A percentile compares a stretch with the other conserved stretches of the same genome.
These are phyloP conservation scores for Bombus haemorrhoidalis DNA, from an alignment of 1,140 invertebrate species.

Conservation along the genomic window DNA sequence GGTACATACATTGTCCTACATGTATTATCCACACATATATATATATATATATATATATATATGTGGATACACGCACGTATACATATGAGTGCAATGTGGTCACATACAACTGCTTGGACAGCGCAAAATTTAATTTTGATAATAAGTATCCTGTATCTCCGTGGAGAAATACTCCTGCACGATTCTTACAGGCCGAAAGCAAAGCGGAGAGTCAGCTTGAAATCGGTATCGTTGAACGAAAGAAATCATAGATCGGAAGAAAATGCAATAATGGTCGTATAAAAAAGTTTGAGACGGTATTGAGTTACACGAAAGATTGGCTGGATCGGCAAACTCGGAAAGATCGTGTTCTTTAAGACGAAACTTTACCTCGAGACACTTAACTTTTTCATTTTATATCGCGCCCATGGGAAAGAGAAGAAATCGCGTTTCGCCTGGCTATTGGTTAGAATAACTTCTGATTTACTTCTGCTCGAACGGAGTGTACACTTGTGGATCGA, in stretches of 20 bases:
- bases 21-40: too few species aligned
- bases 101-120: neutral
- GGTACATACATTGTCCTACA: neutral
- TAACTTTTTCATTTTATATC: slow-evolving; percentile 11
- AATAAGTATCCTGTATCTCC: slow-evolving; percentile 30
- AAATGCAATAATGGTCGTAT: slow-evolving; percentile 17
- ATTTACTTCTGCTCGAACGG: neutral
- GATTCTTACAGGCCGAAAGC: neutral
- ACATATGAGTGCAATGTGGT: neutral
- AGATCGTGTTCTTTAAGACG: neutral
- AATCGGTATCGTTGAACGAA: neutral
- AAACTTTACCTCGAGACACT: neutral
- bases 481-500: neutral
- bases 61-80: neutral
- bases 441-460: neutral
- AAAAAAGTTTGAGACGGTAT: neutral
- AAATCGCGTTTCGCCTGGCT: neutral
- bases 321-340: neutral
- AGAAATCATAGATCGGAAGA: neutral
- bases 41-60: neutral
- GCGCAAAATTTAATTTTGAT: slow-evolving; percentile 48
- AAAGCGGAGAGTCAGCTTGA: neutral
- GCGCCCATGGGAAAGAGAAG: neutral
- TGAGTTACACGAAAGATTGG: slow-evolving; percentile 20
- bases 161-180: neutral